Base-by-base conservation (phyloP, 1,140 invertebrate species). In the Macrostomum lignano region DNA sequence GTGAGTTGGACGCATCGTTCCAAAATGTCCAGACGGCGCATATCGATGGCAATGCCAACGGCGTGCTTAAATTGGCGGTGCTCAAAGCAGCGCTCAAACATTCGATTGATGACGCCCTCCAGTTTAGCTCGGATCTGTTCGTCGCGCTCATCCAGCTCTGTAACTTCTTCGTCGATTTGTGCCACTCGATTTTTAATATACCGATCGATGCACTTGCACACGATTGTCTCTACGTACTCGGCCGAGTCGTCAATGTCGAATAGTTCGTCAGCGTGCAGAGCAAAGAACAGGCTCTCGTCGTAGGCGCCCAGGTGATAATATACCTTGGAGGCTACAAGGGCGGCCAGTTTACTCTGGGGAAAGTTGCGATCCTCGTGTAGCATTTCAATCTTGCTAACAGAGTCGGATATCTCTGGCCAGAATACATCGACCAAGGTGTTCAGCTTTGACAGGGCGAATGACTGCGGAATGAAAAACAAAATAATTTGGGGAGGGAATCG, bases 281-380 rank as follows among this genome's bases (percentile, higher is more conserved):
- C 81, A 62, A 81, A 88, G 20, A 73, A 77, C 35, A 94, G 50
- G 0, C 84, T 82, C 58, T 93, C 79, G 52, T 86, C 75, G 61
- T 84, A 93, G 3, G 77, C 76, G 19, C 82, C 82, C 31, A 96
- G 63, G 57, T 96, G 82, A 58, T 91, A 93, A 49, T 93, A 94
- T 3, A 62, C 59, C 62, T 96, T 96, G 42, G 84, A 93, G 4
- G 82, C 84, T 17, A 98, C 79, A 39, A 96, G 65, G 17, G 86
- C 84, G 31, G 88, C 88, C 26, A 93, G 55, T 44, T 88, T 69
- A 45, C 77, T 71, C 45, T 88, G 71, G 17, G 52, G 54, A 47
- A 94, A 94, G 9, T 54, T 33, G 13, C 5, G 3, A 24, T 33
- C 20, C 26, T 33, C 32, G 5, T 30, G 19, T 7, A 33, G 19